phyloP scores from a whole-genome alignment of 2,113 vertebrate species.

The Anguilla japonica region DNA sequence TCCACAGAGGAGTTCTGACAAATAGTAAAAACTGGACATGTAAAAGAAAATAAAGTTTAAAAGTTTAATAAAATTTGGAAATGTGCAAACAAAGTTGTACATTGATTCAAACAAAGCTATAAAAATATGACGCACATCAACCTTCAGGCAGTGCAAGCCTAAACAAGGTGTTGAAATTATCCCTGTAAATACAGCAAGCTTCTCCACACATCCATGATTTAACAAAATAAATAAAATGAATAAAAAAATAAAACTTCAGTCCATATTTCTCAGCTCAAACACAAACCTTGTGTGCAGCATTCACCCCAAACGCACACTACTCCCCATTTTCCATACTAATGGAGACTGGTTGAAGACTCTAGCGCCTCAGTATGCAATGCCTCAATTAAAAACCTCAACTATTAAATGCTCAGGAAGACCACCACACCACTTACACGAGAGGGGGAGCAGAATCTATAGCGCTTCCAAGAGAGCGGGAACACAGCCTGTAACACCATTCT shows the following conservation, averaged over 20 bases:
- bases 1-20: background rate
- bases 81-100: background rate
- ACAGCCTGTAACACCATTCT: background rate
- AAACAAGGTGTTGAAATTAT: background rate
- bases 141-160: background rate
- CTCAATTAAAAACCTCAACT: background rate
- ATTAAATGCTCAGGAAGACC: background rate
- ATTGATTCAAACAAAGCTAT: background rate
- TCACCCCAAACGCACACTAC: background rate
- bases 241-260: background rate
- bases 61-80: constrained; percentile 54
- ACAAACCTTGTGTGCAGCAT: background rate
- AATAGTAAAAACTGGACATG: constrained; percentile 19
- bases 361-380: background rate
- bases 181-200: background rate
- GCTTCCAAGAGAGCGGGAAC: background rate
- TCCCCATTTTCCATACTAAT: background rate
- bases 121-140: too few relatives aligned
- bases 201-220: background rate
- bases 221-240: too few relatives aligned
- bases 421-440: background rate
- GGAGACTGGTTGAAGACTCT: background rate
- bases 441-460: background rate
- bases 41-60: constrained; percentile 44
- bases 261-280: background rate